Conservation (phyloP, 2,888 invertebrate genomes). For the Sympetrum striolatum region DNA sequence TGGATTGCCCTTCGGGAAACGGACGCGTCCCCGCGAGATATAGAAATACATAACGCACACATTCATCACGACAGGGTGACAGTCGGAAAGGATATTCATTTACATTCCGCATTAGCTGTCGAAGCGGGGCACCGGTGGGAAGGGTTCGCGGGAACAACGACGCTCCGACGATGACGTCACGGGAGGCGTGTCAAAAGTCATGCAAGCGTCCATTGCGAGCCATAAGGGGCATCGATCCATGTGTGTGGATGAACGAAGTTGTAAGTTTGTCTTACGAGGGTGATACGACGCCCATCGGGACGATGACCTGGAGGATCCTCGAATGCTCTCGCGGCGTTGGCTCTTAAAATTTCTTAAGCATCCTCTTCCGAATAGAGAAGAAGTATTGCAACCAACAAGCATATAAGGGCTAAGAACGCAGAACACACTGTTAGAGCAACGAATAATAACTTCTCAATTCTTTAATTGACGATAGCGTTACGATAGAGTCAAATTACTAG, state of each 20-base stretch:
- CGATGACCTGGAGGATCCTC: too few species aligned
- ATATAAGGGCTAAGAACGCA: too few species aligned
- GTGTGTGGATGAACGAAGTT: not conserved
- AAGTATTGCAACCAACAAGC: too few species aligned
- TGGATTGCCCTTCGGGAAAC: not conserved
- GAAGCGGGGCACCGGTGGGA: not conserved
- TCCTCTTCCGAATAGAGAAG: too few species aligned
- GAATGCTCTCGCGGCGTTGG: too few species aligned
- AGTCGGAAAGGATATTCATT: not conserved
- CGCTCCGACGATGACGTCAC: not conserved
- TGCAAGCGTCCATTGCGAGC: not conserved
- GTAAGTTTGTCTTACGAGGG: too few species aligned
- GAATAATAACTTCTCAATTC: too few species aligned
- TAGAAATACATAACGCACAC: not conserved
- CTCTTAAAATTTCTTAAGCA: too few species aligned
- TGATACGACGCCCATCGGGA: too few species aligned
- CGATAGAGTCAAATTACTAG: too few species aligned
- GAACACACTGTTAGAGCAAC: too few species aligned
- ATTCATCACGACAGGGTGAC: not conserved
- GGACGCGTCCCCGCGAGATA: not conserved
- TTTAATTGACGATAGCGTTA: too few species aligned
- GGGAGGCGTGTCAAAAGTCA: not conserved
- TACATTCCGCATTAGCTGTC: slow-evolving; percentile 1
- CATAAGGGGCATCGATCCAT: not conserved
- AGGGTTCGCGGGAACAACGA: not conserved